Evolutionary conservation across 2,113 vertebrate genomes (phyloP).

Genomic region (Osmerus mordax): DNA sequence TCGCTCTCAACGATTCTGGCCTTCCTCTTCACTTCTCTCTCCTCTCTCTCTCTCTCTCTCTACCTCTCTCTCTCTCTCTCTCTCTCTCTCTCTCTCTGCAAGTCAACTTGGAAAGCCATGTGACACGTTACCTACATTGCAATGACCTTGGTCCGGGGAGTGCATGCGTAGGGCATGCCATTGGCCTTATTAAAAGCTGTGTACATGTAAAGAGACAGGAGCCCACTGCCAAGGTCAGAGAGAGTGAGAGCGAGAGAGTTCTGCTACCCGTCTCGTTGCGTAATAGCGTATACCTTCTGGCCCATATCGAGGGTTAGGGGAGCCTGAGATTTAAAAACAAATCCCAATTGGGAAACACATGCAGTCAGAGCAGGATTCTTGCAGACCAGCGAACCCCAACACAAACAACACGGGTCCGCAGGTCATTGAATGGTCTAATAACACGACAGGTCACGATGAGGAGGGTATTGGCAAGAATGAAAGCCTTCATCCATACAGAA

Average conservation of each 20-base stretch:
- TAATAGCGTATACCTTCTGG: neutral
- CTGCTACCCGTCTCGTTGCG: neutral
- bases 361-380: neutral
- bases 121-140: neutral
- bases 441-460: too few species aligned
- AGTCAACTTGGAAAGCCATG: too few species aligned
- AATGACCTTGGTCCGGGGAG: neutral
- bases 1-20: too few species aligned
- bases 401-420: neutral
- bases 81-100: too few species aligned
- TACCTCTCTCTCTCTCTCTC: too few species aligned
- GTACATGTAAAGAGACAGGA: neutral
- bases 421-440: neutral
- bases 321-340: constrained; percentile 5
- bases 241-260: neutral
- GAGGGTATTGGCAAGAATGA: too few species aligned
- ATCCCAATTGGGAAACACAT: neutral
- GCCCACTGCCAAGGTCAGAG: neutral
- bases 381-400: neutral
- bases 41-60: too few species aligned
- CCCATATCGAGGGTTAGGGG: neutral
- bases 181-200: neutral
- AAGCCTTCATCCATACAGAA: too few species aligned
- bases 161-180: neutral
- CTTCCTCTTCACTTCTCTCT: too few species aligned